phyloP scores from a whole-genome alignment of 2,113 vertebrate species.

The Pavo muticus region DNA sequence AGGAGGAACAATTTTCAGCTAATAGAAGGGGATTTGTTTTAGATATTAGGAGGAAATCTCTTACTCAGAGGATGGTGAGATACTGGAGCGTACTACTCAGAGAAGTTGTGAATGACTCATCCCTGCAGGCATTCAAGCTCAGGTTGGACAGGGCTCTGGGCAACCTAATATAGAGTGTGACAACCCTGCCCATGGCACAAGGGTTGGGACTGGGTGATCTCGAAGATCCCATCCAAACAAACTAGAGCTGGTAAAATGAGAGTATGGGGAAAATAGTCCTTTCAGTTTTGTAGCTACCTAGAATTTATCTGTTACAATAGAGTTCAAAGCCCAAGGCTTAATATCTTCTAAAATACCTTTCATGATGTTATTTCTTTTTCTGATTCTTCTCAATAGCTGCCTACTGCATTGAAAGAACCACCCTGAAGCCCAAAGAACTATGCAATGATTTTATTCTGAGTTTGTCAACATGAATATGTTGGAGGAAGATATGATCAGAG shows the following conservation, averaged over 20 bases:
- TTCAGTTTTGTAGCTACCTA: neutral
- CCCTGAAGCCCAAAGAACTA: neutral
- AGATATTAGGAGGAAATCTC: neutral
- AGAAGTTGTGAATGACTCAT: too few species aligned
- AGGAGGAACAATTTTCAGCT: neutral
- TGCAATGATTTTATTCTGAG: slow-evolving; percentile 28
- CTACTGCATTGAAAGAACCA: neutral
- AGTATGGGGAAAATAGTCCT: too few species aligned
- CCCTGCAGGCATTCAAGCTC: too few species aligned
- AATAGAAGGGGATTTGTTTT: neutral
- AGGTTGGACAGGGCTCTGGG: too few species aligned
- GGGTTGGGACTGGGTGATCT: too few species aligned
- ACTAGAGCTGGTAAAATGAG: too few species aligned
- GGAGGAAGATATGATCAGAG: too few species aligned
- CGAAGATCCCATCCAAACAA: too few species aligned
- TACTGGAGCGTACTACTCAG: too few species aligned
- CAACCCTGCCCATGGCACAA: too few species aligned
- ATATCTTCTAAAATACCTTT: neutral
- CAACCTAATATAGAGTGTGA: too few species aligned
- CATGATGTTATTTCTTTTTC: neutral
- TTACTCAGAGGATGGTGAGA: too few species aligned
- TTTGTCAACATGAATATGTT: neutral
- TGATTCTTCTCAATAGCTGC: neutral
- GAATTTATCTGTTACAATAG: neutral
- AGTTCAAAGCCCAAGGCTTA: neutral